A percentile compares a stretch with the other conserved stretches of the same genome.
phyloP scores from a whole-genome alignment of 2,113 vertebrate genomes.

The Deroptyus accipitrinus region DNA sequence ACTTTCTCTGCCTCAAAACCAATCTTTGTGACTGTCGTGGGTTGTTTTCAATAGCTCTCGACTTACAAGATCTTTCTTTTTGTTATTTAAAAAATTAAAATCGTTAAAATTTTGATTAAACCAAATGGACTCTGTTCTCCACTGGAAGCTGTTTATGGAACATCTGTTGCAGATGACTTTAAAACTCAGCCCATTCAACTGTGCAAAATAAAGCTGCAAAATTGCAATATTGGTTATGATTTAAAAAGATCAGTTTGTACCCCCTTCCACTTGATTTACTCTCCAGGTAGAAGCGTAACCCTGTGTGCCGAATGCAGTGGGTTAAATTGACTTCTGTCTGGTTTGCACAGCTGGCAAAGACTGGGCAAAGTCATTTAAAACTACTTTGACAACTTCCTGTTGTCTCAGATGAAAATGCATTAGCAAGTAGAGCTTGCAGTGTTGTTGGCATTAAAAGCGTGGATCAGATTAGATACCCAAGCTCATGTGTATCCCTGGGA shows the following conservation, averaged over 20 bases:
- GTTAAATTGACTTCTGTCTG: background rate
- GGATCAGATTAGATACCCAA: rapidly evolving
- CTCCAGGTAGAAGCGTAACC: background rate
- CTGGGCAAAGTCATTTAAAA: background rate
- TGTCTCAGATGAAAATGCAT: rapidly evolving
- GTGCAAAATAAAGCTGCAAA: background rate
- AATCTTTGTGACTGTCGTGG: background rate
- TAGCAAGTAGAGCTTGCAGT: background rate
- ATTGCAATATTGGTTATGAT: background rate
- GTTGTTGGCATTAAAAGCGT: rapidly evolving
- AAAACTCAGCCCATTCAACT: background rate
- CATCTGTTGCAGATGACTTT: background rate
- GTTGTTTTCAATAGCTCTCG: background rate
- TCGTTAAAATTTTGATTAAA: background rate
- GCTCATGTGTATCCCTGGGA: rapidly evolving
- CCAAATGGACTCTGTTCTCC: constrained; percentile 9
- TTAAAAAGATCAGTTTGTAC: background rate
- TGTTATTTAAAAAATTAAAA: background rate
- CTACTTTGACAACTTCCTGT: background rate
- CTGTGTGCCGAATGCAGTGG: rapidly evolving
- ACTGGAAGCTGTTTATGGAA: constrained; percentile 19
- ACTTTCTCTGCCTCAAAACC: background rate
- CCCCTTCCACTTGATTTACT: background rate
- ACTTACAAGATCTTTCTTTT: background rate
- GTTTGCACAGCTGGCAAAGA: background rate